phyloP scores from a whole-genome alignment of 2,113 vertebrate genomes.

The Scartelaos histophorus region DNA sequence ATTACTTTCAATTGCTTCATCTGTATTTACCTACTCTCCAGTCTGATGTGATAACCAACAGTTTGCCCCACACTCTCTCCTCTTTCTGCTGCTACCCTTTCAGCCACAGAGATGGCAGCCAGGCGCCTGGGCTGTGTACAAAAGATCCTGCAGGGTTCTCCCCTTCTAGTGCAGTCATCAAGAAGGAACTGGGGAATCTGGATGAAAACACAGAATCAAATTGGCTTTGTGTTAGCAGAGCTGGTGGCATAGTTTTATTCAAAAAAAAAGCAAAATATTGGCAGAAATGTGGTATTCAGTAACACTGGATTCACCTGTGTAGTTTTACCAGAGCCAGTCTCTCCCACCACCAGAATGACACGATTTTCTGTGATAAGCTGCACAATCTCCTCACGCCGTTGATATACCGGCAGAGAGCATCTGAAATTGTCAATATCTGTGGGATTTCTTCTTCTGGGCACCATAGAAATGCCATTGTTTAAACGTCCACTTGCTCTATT shows the following conservation, averaged over 20 bases:
- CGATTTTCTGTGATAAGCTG: constrained; percentile 85
- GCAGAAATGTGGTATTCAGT: background rate
- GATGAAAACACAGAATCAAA: constrained; percentile 8
- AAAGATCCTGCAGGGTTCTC: constrained; percentile 88
- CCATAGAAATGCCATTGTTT: constrained; percentile 85
- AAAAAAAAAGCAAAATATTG: background rate
- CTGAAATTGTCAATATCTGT: constrained; percentile 89
- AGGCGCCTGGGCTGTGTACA: constrained; percentile 94
- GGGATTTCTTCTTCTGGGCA: constrained; percentile 82
- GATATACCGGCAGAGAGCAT: constrained; percentile 83
- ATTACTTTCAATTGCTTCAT: background rate
- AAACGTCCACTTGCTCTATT: constrained; percentile 83
- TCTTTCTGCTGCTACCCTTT: constrained; percentile 93
- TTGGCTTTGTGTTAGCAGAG: background rate
- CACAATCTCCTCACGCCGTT: constrained; percentile 87
- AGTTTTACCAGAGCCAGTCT: constrained; percentile 97
- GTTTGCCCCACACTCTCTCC: constrained; percentile 90
- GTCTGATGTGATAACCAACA: constrained; percentile 91
- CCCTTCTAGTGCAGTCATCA: constrained; percentile 84
- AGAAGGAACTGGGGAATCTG: constrained; percentile 97
- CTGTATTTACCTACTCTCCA: constrained; percentile 89
- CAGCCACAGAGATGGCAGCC: constrained; percentile 89
- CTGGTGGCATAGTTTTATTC: background rate
- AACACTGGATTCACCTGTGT: constrained; percentile 84
- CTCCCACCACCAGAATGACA: constrained; percentile 90